phyloP scores from a whole-genome alignment of 2,888 invertebrate species.

The Drosophila anomalata region DNA sequence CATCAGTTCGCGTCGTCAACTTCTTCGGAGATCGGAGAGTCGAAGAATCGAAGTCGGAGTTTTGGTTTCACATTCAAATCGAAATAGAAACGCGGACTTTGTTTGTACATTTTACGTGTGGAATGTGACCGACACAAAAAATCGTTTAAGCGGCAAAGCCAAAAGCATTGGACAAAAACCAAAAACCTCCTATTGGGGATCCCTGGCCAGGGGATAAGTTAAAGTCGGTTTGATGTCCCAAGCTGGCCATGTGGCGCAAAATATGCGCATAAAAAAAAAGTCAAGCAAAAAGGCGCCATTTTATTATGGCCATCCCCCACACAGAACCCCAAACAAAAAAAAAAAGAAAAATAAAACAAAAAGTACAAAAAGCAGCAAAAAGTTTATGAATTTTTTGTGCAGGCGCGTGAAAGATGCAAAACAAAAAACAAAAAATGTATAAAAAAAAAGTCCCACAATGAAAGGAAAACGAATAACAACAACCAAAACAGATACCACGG shows the following conservation, averaged over 20 bases:
- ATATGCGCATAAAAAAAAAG: constrained; percentile 73
- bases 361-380: constrained; percentile 47
- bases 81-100: constrained; percentile 49
- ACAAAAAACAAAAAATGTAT: background rate
- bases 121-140: constrained; percentile 58
- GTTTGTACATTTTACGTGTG: constrained; percentile 42
- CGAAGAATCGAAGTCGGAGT: constrained; percentile 7
- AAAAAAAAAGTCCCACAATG: constrained; percentile 15
- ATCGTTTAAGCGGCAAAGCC: constrained; percentile 66
- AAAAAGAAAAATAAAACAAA: constrained; percentile 13
- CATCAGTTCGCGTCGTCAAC: constrained; percentile 56
- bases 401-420: constrained; percentile 79
- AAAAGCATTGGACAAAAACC: constrained; percentile 45
- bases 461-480: constrained; percentile 32
- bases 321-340: constrained; percentile 33
- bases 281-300: constrained; percentile 69
- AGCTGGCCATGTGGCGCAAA: constrained; percentile 74
- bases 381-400: constrained; percentile 78
- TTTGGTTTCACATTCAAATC: constrained; percentile 46
- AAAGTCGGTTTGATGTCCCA: constrained; percentile 14
- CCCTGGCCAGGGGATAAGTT: constrained; percentile 18
- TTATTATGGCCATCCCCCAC: constrained; percentile 63
- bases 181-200: constrained; percentile 15
- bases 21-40: constrained; percentile 22
- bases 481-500: constrained; percentile 67